Evolutionary conservation across 2,113 vertebrate species (phyloP).

Genomic region (Xyrauchen texanus): DNA sequence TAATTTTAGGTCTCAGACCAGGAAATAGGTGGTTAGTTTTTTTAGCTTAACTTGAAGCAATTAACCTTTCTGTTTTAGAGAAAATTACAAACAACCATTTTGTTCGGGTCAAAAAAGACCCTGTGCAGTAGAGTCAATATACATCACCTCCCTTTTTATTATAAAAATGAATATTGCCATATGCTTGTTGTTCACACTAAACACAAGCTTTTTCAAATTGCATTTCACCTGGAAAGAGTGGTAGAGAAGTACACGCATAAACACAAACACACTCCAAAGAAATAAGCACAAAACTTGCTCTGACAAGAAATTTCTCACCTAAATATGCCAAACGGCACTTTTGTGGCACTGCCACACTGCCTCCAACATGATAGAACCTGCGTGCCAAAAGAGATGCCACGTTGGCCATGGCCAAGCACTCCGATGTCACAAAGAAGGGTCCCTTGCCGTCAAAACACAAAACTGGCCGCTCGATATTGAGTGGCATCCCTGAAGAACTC

Average conservation of each 20-base stretch:
- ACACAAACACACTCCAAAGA: neutral
- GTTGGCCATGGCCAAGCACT: slow-evolving; percentile 52
- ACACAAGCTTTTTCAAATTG: too few relatives aligned
- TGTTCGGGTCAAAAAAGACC: too few relatives aligned
- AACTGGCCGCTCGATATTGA: slow-evolving; percentile 12
- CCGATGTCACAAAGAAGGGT: slow-evolving; percentile 38
- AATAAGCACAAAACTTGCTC: neutral
- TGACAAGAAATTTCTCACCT: slow-evolving; percentile 69
- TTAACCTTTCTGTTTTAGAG: neutral
- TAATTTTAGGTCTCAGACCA: slow-evolving; percentile 6
- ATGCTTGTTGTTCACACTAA: too few relatives aligned
- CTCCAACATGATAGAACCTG: slow-evolving; percentile 73
- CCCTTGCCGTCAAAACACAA: slow-evolving; percentile 54
- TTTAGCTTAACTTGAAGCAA: neutral
- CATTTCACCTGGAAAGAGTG: too few relatives aligned
- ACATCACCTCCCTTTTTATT: too few relatives aligned
- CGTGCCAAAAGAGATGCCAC: slow-evolving; percentile 74
- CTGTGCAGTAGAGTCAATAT: too few relatives aligned
- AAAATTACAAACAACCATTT: too few relatives aligned
- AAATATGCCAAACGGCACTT: slow-evolving; percentile 73
- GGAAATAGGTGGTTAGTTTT: neutral
- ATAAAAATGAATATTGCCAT: too few relatives aligned
- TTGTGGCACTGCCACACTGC: slow-evolving; percentile 73
- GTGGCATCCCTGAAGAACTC: slow-evolving; percentile 36
- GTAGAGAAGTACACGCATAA: neutral